phyloP scores from a whole-genome alignment of 2,888 invertebrate genomes.

The Andrena praecox region DNA sequence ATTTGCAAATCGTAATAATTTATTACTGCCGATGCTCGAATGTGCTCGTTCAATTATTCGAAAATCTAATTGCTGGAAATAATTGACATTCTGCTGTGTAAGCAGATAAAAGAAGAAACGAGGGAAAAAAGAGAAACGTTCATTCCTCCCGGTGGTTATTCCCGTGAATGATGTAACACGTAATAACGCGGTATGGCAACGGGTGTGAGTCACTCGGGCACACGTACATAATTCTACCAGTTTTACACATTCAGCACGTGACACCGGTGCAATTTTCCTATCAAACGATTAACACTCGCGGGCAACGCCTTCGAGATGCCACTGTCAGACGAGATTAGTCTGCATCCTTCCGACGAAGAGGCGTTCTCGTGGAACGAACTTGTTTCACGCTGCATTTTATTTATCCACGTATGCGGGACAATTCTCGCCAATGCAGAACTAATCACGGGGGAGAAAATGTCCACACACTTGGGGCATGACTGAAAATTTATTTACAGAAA shows the following conservation, averaged over 20 bases:
- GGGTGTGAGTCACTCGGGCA: constrained; percentile 48
- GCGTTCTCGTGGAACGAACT: neutral
- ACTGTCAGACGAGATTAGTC: constrained; percentile 24
- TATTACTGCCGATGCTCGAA: neutral
- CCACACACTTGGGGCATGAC: too few relatives aligned
- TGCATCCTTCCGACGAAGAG: constrained; percentile 11
- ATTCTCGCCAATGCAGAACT: too few relatives aligned
- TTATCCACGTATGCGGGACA: neutral
- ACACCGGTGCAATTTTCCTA: constrained; percentile 45
- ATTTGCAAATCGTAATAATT: neutral
- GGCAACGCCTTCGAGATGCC: constrained; percentile 19
- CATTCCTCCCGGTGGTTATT: constrained; percentile 29
- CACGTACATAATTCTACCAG: constrained; percentile 46
- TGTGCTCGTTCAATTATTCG: neutral
- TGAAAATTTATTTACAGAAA: too few relatives aligned
- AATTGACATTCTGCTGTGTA: neutral
- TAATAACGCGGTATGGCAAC: constrained; percentile 43
- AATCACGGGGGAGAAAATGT: too few relatives aligned
- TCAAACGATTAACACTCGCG: constrained; percentile 36
- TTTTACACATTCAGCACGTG: constrained; percentile 40
- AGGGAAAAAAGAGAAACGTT: constrained; percentile 13
- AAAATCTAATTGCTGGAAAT: neutral
- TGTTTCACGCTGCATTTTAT: neutral
- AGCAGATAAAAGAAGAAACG: neutral
- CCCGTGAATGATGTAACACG: constrained; percentile 51